Conservation (phyloP, 2,888 invertebrate genomes). For the Sicus ferrugineus region DNA sequence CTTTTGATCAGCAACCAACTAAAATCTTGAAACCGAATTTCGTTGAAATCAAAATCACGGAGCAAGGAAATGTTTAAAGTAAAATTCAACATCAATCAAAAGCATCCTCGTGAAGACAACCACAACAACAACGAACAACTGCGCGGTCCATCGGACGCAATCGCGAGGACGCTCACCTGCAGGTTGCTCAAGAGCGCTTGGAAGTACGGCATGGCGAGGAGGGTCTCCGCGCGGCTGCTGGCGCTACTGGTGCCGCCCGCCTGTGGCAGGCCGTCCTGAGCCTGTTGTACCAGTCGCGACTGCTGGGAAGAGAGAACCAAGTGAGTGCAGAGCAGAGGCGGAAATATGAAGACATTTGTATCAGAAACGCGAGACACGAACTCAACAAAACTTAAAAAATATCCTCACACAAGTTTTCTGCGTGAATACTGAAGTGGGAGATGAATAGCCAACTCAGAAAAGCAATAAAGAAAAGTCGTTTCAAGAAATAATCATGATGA, state of each 20-base stretch:
- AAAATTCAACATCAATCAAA: constrained; percentile 24
- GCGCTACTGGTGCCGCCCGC: constrained; percentile 63
- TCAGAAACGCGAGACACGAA: constrained; percentile 19
- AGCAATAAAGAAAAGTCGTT: too few relatives aligned
- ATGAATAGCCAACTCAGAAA: too few relatives aligned
- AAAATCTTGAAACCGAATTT: background rate
- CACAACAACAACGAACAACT: constrained; percentile 35
- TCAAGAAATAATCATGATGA: too few relatives aligned
- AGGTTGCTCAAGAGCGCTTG: constrained; percentile 74
- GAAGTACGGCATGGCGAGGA: constrained; percentile 71
- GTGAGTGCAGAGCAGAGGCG: background rate
- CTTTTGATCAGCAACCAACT: constrained; percentile 2
- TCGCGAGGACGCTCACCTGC: constrained; percentile 70
- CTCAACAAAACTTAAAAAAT: background rate
- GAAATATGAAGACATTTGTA: constrained; percentile 21
- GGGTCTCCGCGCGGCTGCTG: constrained; percentile 62
- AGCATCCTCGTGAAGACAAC: constrained; percentile 24
- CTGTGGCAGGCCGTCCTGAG: constrained; percentile 61
- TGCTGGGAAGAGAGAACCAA: constrained; percentile 46
- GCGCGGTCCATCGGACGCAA: constrained; percentile 16
- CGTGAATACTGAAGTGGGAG: background rate
- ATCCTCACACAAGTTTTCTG: background rate
- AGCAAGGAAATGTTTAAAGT: constrained; percentile 1
- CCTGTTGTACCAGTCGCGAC: constrained; percentile 61
- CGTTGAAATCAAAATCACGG: constrained; percentile 1